Percentiles rank a stretch among this genome's conserved stretches.
These are phyloP conservation scores for Polymixis lichenea DNA, from an alignment of 2,888 invertebrate species.

Conservation along the genomic window DNA sequence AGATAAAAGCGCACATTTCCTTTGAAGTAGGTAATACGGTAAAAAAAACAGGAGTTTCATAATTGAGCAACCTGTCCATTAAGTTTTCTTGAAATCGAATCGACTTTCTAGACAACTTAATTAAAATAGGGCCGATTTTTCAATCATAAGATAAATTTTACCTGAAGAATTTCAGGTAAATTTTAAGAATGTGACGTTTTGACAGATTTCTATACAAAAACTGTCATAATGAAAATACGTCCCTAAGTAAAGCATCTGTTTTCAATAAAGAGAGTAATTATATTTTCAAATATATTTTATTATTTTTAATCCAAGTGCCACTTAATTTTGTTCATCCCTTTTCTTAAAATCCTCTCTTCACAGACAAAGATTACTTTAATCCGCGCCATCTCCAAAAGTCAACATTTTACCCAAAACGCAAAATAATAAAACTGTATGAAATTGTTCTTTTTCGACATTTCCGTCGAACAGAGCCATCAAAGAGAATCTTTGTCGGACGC, in stretches of 20 bases:
- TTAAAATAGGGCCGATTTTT: no score
- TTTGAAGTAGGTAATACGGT: background rate
- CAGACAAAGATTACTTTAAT: conserved; percentile 23
- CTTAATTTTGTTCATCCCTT: background rate
- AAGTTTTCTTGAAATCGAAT: background rate
- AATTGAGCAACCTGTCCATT: background rate
- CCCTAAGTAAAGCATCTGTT: no score
- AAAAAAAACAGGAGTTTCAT: background rate
- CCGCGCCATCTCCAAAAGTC: conserved; percentile 24
- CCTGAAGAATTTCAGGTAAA: background rate
- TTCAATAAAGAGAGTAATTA: no score
- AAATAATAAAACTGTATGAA: conserved; percentile 61
- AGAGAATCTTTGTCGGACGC: conserved; percentile 52
- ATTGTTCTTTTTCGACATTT: conserved; percentile 51
- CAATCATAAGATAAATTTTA: no score
- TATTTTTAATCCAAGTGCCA: background rate
- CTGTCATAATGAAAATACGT: no score
- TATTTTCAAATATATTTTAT: background rate
- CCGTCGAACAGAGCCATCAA: conserved; percentile 58
- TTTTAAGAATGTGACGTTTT: no score
- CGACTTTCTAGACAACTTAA: background rate
- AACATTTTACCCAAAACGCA: conserved; percentile 48
- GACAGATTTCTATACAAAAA: no score
- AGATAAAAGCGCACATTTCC: background rate
- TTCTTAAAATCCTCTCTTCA: conserved; percentile 3